A percentile compares a stretch with the other conserved stretches of the same genome.
phyloP scores from a whole-genome alignment of 2,113 vertebrate species.

The Rhipidura dahli region DNA sequence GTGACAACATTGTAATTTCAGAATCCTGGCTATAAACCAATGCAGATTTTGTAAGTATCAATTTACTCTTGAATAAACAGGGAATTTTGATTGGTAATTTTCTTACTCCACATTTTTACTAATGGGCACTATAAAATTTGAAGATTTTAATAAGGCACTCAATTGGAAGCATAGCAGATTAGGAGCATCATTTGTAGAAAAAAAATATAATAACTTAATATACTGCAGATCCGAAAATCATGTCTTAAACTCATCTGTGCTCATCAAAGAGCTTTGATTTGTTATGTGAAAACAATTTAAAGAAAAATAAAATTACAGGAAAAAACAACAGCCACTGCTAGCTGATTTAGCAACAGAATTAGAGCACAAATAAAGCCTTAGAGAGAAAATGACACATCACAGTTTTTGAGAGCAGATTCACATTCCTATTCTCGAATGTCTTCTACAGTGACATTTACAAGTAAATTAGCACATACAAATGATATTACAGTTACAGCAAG shows the following conservation, averaged over 20 bases:
- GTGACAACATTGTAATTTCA: constrained; percentile 5
- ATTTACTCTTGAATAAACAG: constrained; percentile 52
- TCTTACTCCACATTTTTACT: constrained; percentile 59
- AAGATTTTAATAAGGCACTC: constrained; percentile 56
- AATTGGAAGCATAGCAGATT: constrained; percentile 34
- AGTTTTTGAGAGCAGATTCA: constrained; percentile 1
- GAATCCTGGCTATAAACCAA: constrained; percentile 32
- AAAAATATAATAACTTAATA: constrained; percentile 51
- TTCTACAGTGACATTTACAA: constrained; percentile 44
- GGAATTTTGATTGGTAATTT: constrained; percentile 50
- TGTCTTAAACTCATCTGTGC: constrained; percentile 30
- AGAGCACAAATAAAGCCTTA: constrained; percentile 31
- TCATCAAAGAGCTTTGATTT: constrained; percentile 51
- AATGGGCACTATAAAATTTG: constrained; percentile 38
- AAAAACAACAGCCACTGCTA: constrained; percentile 9
- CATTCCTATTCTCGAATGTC: constrained; percentile 19
- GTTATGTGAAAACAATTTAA: constrained; percentile 55
- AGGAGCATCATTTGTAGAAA: constrained; percentile 33
- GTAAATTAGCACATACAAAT: constrained; percentile 36
- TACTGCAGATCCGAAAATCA: constrained; percentile 13
- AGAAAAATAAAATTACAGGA: constrained; percentile 1
- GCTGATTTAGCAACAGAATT: constrained; percentile 40
- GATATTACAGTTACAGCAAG: background rate
- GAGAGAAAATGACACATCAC: constrained; percentile 44
- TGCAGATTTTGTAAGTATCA: constrained; percentile 47